A percentile compares a stretch with the other conserved stretches of the same genome.
Evolutionary conservation across 2,888 invertebrate species (phyloP).

Genomic region (Epinotia brunnichana): DNA sequence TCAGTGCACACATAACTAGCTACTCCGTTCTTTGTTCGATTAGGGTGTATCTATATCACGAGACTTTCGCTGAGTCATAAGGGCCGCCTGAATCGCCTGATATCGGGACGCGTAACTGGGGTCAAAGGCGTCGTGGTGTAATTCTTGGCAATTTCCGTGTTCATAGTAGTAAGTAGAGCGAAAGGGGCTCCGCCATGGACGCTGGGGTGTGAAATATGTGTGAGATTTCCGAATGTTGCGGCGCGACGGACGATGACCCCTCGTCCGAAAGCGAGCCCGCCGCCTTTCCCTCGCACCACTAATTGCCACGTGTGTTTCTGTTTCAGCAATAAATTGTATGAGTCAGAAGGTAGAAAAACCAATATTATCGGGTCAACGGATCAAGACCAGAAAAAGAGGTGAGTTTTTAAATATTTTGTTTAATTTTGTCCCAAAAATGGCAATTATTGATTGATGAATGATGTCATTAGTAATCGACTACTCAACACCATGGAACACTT

Average conservation of each 20-base stretch:
- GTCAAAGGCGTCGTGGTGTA: slow-evolving; percentile 52
- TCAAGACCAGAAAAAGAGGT: slow-evolving; percentile 99
- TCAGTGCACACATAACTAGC: slow-evolving; percentile 62
- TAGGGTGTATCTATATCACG: slow-evolving; percentile 55
- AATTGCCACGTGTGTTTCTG: slow-evolving; percentile 81
- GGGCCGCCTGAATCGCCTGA: slow-evolving; percentile 49
- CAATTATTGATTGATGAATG: slow-evolving; percentile 40
- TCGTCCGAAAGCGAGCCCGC: slow-evolving; percentile 58
- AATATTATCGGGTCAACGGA: slow-evolving; percentile 99
- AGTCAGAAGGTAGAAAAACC: slow-evolving; percentile 99
- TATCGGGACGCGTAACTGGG: slow-evolving; percentile 44
- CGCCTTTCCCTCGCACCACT: slow-evolving; percentile 54
- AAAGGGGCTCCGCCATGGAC: slow-evolving; percentile 61
- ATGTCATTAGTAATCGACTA: neutral
- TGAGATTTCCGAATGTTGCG: slow-evolving; percentile 48
- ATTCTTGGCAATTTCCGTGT: slow-evolving; percentile 54
- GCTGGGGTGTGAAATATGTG: slow-evolving; percentile 12
- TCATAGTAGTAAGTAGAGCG: slow-evolving; percentile 62
- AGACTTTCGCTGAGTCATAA: slow-evolving; percentile 59
- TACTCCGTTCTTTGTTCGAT: slow-evolving; percentile 56
- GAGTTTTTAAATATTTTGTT: slow-evolving; percentile 58
- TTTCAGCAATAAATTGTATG: slow-evolving; percentile 97
- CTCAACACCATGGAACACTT: neutral
- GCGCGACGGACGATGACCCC: slow-evolving; percentile 75
- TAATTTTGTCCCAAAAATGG: slow-evolving; percentile 45